A percentile compares a stretch with the other conserved stretches of the same genome.
Conservation (phyloP, 2,113 vertebrate genomes). For the Mustelus asterias region DNA sequence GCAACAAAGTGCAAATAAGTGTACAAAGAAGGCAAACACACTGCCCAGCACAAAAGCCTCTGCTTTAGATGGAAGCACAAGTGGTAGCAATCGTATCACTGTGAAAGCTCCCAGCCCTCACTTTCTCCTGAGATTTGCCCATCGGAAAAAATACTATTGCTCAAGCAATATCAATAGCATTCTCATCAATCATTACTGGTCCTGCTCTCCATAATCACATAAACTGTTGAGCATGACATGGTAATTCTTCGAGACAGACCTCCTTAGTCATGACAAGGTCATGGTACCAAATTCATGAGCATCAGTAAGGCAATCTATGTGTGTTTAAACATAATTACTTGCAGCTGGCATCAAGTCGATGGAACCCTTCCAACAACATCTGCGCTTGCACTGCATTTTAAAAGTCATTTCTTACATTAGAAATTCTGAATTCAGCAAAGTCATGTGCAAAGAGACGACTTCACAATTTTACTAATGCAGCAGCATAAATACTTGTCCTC, state of each 20-base stretch:
- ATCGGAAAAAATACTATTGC: constrained; percentile 53
- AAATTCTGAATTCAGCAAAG: constrained; percentile 24
- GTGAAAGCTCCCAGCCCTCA: not conserved
- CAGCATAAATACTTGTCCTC: not conserved
- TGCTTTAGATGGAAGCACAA: not conserved
- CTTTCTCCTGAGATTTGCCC: not conserved
- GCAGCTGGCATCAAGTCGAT: constrained; percentile 12
- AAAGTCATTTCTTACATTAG: not conserved
- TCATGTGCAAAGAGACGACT: not conserved
- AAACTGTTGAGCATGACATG: constrained; percentile 54
- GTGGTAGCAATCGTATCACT: not conserved
- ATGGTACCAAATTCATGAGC: constrained; percentile 43
- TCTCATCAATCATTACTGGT: constrained; percentile 56
- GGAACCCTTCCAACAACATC: constrained; percentile 19
- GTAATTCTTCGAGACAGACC: constrained; percentile 56
- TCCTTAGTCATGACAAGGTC: constrained; percentile 51
- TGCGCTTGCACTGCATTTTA: not conserved
- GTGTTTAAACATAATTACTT: constrained; percentile 33
- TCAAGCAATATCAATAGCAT: constrained; percentile 54
- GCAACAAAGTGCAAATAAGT: not conserved
- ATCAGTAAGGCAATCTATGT: constrained; percentile 20
- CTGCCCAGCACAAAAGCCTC: not conserved
- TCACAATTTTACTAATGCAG: not conserved
- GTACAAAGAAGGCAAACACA: not conserved
- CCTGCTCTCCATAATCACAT: constrained; percentile 55